A percentile compares a stretch with the other conserved stretches of the same genome.
These are phyloP conservation scores for Yponomeuta cagnagella DNA, from an alignment of 2,888 invertebrate species.

Conservation along the genomic window DNA sequence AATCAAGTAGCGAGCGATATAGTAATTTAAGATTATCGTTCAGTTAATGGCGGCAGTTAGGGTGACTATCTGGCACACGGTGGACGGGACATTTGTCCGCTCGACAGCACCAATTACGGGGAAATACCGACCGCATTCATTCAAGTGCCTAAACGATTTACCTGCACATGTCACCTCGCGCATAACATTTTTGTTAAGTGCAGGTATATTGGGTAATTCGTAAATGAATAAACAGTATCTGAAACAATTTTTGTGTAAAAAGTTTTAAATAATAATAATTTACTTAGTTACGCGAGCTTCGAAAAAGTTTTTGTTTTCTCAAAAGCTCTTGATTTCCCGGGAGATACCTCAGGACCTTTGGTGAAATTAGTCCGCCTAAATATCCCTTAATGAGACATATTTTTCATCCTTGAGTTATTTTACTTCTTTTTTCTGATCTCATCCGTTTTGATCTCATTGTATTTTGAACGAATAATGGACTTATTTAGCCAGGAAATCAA, in stretches of 20 bases:
- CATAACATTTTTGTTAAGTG: slow-evolving; percentile 11
- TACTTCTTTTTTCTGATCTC: background rate
- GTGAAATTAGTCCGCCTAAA: slow-evolving; percentile 66
- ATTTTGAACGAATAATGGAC: background rate
- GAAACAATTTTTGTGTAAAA: too few relatives aligned
- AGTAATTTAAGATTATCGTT: slow-evolving; percentile 57
- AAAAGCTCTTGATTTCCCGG: slow-evolving; percentile 58
- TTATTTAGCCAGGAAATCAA: background rate
- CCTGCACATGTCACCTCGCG: slow-evolving; percentile 22
- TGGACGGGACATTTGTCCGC: slow-evolving; percentile 61
- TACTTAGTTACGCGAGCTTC: slow-evolving; percentile 16
- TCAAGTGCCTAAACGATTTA: slow-evolving; percentile 51
- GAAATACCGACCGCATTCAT: slow-evolving; percentile 53
- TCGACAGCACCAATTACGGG: slow-evolving; percentile 68
- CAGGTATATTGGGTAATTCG: too few relatives aligned
- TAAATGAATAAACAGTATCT: too few relatives aligned
- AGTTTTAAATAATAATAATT: too few relatives aligned
- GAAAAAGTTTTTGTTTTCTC: slow-evolving; percentile 49
- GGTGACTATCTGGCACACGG: slow-evolving; percentile 58
- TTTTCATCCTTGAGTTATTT: slow-evolving; percentile 50
- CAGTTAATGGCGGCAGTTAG: slow-evolving; percentile 58
- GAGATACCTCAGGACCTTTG: slow-evolving; percentile 49
- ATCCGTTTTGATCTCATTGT: background rate
- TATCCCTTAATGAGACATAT: slow-evolving; percentile 62
- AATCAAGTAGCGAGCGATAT: slow-evolving; percentile 32